These are phyloP conservation scores for Pseudochaenichthys georgianus DNA, from an alignment of 2,797 vertebrate species.

Conservation along the genomic window DNA sequence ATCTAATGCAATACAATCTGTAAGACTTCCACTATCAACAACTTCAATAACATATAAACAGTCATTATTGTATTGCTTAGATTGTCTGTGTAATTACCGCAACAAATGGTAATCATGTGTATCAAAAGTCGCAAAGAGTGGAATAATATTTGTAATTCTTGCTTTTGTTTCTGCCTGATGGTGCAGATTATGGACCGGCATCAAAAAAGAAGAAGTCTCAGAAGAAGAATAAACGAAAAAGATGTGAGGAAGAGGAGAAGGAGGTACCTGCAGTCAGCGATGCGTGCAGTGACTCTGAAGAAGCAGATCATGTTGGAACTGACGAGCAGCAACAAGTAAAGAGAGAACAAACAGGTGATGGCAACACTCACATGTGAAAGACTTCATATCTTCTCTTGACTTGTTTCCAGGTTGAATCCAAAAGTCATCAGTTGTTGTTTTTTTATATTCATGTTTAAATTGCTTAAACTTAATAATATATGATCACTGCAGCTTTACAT, in stretches of 20 bases:
- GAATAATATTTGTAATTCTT: not conserved
- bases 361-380: not conserved
- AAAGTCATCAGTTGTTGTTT: no score
- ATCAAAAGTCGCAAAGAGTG: accelerated
- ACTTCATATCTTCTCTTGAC: not conserved
- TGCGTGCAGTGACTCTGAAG: conserved; percentile 5
- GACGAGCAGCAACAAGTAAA: conserved; percentile 8
- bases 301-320: not conserved
- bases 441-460: not conserved
- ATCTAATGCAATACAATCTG: not conserved
- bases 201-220: conserved; percentile 66
- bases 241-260: conserved; percentile 35
- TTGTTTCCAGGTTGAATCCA: not conserved
- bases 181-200: conserved; percentile 74
- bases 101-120: not conserved
- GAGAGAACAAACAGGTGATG: conserved; percentile 44
- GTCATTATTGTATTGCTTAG: not conserved
- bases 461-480: not conserved
- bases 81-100: not conserved
- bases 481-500: not conserved
- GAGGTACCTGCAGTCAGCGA: conserved; percentile 10
- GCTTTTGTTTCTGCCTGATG: not conserved
- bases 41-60: not conserved
- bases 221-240: conserved; percentile 65
- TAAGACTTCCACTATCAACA: not conserved